Percentiles rank a stretch among this genome's conserved stretches.
Evolutionary conservation across 2,888 invertebrate species (phyloP).

Genomic region (Malthinus seriepunctatus): DNA sequence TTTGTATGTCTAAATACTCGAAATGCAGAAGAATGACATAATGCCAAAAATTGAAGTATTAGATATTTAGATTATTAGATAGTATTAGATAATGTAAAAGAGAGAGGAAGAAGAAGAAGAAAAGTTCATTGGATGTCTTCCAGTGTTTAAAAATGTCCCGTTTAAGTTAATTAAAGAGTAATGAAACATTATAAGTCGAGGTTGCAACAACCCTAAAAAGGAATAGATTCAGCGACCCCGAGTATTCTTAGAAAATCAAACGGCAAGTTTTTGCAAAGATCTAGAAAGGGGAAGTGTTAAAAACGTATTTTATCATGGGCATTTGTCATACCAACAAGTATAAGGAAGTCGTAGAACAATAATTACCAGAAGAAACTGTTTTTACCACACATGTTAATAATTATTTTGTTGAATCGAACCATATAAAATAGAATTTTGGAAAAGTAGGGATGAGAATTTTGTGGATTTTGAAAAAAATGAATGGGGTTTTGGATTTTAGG

Average conservation of each 20-base stretch:
- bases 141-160: neutral
- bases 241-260: conserved; percentile 41
- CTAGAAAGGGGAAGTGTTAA: conserved; percentile 39
- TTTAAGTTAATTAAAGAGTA: conserved; percentile 23
- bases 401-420: neutral
- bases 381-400: conserved; percentile 15
- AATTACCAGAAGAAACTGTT: conserved; percentile 13
- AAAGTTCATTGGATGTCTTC: too few relatives aligned
- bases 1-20: too few relatives aligned
- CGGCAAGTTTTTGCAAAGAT: conserved; percentile 35
- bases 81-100: too few relatives aligned
- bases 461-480: neutral
- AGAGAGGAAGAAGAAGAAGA: too few relatives aligned
- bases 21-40: too few relatives aligned
- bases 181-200: conserved; percentile 36
- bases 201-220: conserved; percentile 40
- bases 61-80: too few relatives aligned
- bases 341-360: conserved; percentile 23
- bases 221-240: conserved; percentile 37
- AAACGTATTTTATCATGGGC: conserved; percentile 31
- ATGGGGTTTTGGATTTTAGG: neutral
- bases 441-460: too few relatives aligned
- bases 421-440: too few relatives aligned
- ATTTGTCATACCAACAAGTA: conserved; percentile 19
- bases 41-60: too few relatives aligned